Base-by-base conservation (phyloP, 2,888 invertebrate species). In the Polia nebulosa region DNA sequence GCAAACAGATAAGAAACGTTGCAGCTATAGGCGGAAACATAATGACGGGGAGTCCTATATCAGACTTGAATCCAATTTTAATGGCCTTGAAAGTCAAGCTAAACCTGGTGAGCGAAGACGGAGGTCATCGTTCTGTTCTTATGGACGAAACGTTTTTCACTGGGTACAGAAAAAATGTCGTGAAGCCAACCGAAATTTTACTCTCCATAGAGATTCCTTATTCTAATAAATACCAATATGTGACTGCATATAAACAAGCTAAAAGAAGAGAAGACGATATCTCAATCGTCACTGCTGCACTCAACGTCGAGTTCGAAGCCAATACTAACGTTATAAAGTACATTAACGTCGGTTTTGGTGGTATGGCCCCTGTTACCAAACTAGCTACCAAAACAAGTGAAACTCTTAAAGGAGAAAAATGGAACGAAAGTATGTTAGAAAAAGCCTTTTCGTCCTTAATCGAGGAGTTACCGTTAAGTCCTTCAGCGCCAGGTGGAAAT, bases 31-130 rank as follows among this genome's bases (percentile, higher is more conserved):
- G 98, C 51, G 99, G 99, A 22, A 99, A 99, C 88, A 98, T 99
- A 78, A 98, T 99, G 97, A 99, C 99, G 0, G 98, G 98, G 22
- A 99, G 99, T 93, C 99, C 99, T 0, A 99, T 99, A 89, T 99
- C 99, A 0, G 99, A 99, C 93, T 96, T 99, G 88, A 98, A 99
- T 93, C 99, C 99, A 0, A 97, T 99, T 80, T 96, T 99, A 72
- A 97, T 99, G 96, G 98, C 99, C 0, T 96, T 97, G 20, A 96
- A 98, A 84, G 97, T 98, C 51, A 97, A 98, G 86, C 90, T 98
- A n/a, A 97, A 97, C 83, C 89, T 98, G 2, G 86, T 96, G 17
- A 97, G 97, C 84, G 93, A 90, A 83, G 80, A 94, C 76, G 93
- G 91, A 47, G 97, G 97, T 9, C 89, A 86, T 39, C 93, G 98